Percentiles rank a stretch among this genome's conserved stretches.
phyloP scores from a whole-genome alignment of 2,797 vertebrate genomes.

The Artibeus jamaicensis region DNA sequence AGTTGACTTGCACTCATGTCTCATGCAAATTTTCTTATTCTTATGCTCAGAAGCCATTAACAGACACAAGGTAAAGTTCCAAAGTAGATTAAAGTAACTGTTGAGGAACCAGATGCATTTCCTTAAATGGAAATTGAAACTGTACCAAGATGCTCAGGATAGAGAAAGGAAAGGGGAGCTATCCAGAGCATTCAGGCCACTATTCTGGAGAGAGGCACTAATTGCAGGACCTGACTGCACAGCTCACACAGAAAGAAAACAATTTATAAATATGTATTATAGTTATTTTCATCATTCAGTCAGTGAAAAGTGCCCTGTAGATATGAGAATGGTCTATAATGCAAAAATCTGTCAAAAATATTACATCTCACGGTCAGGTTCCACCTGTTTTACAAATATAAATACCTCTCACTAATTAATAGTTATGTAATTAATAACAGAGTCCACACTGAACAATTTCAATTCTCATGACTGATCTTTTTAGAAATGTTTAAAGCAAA shows the following conservation, averaged over 20 bases:
- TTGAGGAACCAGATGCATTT: background rate
- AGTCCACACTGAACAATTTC: background rate
- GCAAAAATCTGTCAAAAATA: background rate
- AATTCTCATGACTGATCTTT: slow-evolving; percentile 5
- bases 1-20: background rate
- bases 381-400: background rate
- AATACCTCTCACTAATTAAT: background rate
- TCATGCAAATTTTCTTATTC: background rate
- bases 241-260: background rate
- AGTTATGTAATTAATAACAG: background rate
- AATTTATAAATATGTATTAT: background rate
- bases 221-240: background rate
- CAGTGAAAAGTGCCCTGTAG: background rate
- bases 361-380: background rate
- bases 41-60: background rate
- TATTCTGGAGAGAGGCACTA: background rate
- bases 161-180: background rate
- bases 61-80: background rate
- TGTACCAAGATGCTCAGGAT: background rate
- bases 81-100: background rate
- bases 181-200: background rate
- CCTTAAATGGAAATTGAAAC: background rate
- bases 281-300: background rate
- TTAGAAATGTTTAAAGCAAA: slow-evolving; percentile 36
- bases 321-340: background rate